These are phyloP conservation scores for Scaptomyza cyrtandrae DNA, from an alignment of 2,888 invertebrate genomes.

Conservation along the genomic window DNA sequence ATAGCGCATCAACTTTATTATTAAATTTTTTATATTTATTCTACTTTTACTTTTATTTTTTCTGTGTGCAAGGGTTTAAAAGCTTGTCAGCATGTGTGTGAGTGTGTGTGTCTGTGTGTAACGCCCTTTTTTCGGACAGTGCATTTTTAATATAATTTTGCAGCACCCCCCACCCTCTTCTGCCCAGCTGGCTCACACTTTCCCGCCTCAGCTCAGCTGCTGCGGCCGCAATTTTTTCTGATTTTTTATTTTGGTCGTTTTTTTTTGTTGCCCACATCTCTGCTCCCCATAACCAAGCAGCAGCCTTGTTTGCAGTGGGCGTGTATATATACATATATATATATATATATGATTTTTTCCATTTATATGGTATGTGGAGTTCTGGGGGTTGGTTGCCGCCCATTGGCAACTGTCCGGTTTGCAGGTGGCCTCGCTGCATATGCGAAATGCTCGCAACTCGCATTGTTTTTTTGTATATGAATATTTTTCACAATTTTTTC, in stretches of 20 bases:
- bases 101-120: slow-evolving; percentile 54
- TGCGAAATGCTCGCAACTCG: slow-evolving; percentile 60
- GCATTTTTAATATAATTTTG: slow-evolving; percentile 82
- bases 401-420: slow-evolving; percentile 79
- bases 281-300: slow-evolving; percentile 3
- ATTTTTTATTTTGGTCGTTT: slow-evolving; percentile 50
- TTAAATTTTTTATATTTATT: slow-evolving; percentile 59
- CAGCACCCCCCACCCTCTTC: slow-evolving; percentile 21
- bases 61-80: slow-evolving; percentile 45
- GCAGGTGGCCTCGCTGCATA: slow-evolving; percentile 75
- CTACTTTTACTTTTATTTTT: slow-evolving; percentile 21
- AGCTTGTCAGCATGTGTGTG: slow-evolving; percentile 43
- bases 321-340: slow-evolving; percentile 57
- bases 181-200: slow-evolving; percentile 21
- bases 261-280: slow-evolving; percentile 3
- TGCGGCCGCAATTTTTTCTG: slow-evolving; percentile 65
- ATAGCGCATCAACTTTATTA: slow-evolving; percentile 78
- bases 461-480: slow-evolving; percentile 45
- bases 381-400: slow-evolving; percentile 77
- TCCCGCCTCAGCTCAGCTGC: slow-evolving; percentile 37
- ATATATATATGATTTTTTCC: slow-evolving; percentile 35
- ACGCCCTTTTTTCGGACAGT: slow-evolving; percentile 83
- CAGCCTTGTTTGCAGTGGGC: slow-evolving; percentile 72
- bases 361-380: slow-evolving; percentile 38
- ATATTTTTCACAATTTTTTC: slow-evolving; percentile 20